phyloP scores from a whole-genome alignment of 1,140 invertebrate species.

The Drosophila simulans region DNA sequence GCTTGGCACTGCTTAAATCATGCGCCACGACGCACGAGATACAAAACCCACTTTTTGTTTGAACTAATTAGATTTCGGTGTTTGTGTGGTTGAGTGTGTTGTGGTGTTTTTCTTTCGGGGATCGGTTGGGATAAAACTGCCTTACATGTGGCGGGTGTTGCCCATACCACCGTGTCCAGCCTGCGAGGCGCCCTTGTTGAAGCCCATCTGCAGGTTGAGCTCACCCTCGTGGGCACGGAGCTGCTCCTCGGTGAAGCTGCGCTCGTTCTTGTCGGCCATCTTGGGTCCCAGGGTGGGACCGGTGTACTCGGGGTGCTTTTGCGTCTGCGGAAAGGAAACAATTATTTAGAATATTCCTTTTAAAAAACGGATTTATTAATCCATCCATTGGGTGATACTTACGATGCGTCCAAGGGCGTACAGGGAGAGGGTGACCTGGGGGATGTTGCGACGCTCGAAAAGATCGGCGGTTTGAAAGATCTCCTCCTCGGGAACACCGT shows the following conservation, averaged over 20 bases:
- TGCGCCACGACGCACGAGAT: slow-evolving; percentile 53
- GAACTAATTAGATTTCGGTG: slow-evolving; percentile 70
- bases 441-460: slow-evolving; percentile 97
- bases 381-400: slow-evolving; percentile 85
- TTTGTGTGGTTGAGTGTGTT: slow-evolving; percentile 23
- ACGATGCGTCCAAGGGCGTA: slow-evolving; percentile 95
- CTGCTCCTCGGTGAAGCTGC: slow-evolving; percentile 97
- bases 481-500: slow-evolving; percentile 98
- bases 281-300: slow-evolving; percentile 96
- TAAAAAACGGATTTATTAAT: too few species aligned
- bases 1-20: slow-evolving; percentile 48
- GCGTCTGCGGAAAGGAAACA: slow-evolving; percentile 87
- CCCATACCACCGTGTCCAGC: slow-evolving; percentile 95
- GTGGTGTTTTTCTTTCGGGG: slow-evolving; percentile 15
- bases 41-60: slow-evolving; percentile 65
- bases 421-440: slow-evolving; percentile 96
- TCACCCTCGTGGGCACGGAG: slow-evolving; percentile 95
- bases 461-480: slow-evolving; percentile 99
- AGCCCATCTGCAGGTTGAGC: slow-evolving; percentile 98
- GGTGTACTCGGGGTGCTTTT: slow-evolving; percentile 96
- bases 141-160: slow-evolving; percentile 97
- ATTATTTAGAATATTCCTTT: neutral
- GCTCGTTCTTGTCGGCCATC: slow-evolving; percentile 97
- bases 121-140: slow-evolving; percentile 1
- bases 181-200: slow-evolving; percentile 96